Evolutionary conservation across 1,140 invertebrate genomes (phyloP).

Genomic region (Colletes gigas): DNA sequence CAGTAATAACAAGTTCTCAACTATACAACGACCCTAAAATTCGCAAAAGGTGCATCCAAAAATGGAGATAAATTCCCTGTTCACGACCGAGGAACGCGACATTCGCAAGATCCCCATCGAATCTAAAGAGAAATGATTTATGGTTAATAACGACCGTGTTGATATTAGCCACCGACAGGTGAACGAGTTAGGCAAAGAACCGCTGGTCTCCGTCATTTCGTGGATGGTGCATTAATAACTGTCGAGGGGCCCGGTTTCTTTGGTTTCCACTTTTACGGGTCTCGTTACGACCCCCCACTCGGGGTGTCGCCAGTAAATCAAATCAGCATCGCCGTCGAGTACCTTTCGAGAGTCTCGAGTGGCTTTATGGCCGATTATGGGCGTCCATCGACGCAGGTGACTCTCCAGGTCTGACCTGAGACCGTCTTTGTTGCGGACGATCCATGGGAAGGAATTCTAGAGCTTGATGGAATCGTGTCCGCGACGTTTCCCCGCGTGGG

Average conservation of each 20-base stretch:
- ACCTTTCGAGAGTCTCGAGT: constrained; percentile 46
- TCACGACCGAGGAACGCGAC: background rate
- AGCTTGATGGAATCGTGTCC: constrained; percentile 74
- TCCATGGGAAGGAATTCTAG: constrained; percentile 39
- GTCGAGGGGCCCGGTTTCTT: too few species aligned
- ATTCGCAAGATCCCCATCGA: background rate
- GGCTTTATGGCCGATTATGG: constrained; percentile 61
- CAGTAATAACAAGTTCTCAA: too few species aligned
- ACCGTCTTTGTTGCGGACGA: constrained; percentile 28
- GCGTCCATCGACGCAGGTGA: constrained; percentile 49
- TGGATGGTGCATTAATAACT: too few species aligned
- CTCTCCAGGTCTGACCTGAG: constrained; percentile 14
- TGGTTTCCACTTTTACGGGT: constrained; percentile 2
- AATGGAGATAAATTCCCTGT: too few species aligned
- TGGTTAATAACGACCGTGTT: too few species aligned
- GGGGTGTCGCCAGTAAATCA: constrained; percentile 36
- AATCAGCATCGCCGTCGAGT: constrained; percentile 38
- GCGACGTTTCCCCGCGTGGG: constrained; percentile 76
- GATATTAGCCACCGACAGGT: too few species aligned
- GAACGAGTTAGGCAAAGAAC: too few species aligned
- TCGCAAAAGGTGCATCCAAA: too few species aligned
- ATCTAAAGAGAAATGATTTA: too few species aligned
- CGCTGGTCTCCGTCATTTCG: too few species aligned
- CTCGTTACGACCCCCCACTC: constrained; percentile 3
- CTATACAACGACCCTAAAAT: too few species aligned